Percentiles rank a stretch among this genome's conserved stretches.
Conservation (phyloP, 2,113 vertebrate genomes). For the Nothobranchius kuhntae region DNA sequence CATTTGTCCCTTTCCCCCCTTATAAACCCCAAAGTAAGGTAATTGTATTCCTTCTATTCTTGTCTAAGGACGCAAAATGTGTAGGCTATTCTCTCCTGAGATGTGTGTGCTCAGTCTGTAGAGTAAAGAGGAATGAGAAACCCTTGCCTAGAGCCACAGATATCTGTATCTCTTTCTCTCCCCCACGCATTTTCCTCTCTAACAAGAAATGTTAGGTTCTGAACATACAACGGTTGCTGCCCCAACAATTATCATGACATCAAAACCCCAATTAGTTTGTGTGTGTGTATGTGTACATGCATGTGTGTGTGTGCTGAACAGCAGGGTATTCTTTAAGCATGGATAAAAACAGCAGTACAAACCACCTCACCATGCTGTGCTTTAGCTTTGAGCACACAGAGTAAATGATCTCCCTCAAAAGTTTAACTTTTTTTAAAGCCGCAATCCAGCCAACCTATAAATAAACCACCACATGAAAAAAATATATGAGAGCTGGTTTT, state of each 20-base stretch:
- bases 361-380: conserved; percentile 29
- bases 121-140: conserved; percentile 10
- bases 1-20: neutral
- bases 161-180: conserved; percentile 10
- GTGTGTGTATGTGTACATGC: no score
- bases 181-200: conserved; percentile 8
- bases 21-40: neutral
- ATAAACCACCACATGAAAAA: neutral
- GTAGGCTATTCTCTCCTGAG: neutral
- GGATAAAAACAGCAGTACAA: conserved; percentile 27
- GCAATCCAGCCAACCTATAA: conserved; percentile 6
- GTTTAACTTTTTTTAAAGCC: conserved; percentile 25
- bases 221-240: conserved; percentile 9
- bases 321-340: conserved; percentile 21
- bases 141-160: conserved; percentile 21
- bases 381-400: conserved; percentile 11
- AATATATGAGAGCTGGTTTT: neutral
- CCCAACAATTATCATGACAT: conserved; percentile 11
- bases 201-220: conserved; percentile 39
- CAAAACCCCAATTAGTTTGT: conserved; percentile 34
- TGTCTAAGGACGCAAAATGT: conserved; percentile 1
- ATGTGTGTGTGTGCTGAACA: conserved; percentile 17
- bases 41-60: neutral
- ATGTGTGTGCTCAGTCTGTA: neutral
- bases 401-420: conserved; percentile 19